These are phyloP conservation scores for Limnodromus scolopaceus DNA, from an alignment of 2,797 vertebrate genomes.

Conservation along the genomic window DNA sequence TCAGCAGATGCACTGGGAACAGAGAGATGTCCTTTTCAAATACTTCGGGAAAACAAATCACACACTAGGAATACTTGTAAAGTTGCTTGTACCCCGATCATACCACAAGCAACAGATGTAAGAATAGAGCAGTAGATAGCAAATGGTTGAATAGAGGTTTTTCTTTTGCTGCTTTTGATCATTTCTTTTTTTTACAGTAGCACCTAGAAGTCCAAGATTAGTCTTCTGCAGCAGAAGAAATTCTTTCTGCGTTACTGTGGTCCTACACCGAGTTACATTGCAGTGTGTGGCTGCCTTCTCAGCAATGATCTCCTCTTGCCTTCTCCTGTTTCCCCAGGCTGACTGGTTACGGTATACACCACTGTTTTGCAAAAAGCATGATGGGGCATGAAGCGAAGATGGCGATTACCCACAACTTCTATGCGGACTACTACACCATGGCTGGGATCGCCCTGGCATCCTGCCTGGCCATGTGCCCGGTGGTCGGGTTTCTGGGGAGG, in stretches of 20 bases:
- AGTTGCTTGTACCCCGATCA: rapidly evolving
- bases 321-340: constrained; percentile 78
- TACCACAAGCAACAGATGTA: background rate
- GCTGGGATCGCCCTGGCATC: constrained; percentile 92
- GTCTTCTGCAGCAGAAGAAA: background rate
- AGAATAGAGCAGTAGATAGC: background rate
- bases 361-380: constrained; percentile 97
- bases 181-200: background rate
- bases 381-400: constrained; percentile 87
- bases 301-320: background rate
- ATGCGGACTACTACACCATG: constrained; percentile 93
- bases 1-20: background rate
- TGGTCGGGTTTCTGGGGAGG: constrained; percentile 91
- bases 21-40: background rate
- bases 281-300: background rate
- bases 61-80: rapidly evolving
- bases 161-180: background rate
- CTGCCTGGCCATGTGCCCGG: constrained; percentile 91
- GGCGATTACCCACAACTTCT: constrained; percentile 91
- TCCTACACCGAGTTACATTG: rapidly evolving
- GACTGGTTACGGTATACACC: constrained; percentile 95
- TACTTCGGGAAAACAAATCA: background rate
- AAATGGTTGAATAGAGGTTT: background rate
- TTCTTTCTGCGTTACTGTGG: rapidly evolving
- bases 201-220: background rate